A percentile compares a stretch with the other conserved stretches of the same genome.
Conservation (phyloP, 2,888 invertebrate species). For the Cordylochernes scorpioides region DNA sequence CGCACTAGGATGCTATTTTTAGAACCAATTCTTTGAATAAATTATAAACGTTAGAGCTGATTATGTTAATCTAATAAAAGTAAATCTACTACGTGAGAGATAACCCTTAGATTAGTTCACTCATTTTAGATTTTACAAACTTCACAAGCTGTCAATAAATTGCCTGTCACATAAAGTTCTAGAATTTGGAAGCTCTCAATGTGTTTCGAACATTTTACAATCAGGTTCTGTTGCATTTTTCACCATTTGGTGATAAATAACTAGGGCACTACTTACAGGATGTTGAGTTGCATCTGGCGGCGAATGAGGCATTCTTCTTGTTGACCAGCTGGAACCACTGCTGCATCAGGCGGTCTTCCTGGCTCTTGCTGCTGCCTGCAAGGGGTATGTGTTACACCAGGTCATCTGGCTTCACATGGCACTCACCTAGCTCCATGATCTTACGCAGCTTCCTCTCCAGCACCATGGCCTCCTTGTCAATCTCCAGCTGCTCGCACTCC, state of each 20-base stretch:
- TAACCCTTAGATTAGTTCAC: no score
- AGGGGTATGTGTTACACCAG: neutral
- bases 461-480: slow-evolving; percentile 62
- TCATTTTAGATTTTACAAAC: no score
- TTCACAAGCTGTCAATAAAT: no score
- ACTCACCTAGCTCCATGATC: slow-evolving; percentile 46
- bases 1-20: no score
- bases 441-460: slow-evolving; percentile 56
- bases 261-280: slow-evolving; percentile 32
- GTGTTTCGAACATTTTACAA: no score
- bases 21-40: no score
- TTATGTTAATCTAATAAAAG: no score
- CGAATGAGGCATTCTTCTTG: slow-evolving; percentile 83
- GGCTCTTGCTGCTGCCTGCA: neutral
- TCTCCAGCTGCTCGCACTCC: slow-evolving; percentile 63
- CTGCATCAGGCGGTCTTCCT: slow-evolving; percentile 30
- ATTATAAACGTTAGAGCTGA: no score
- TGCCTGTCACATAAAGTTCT: no score
- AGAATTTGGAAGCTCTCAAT: no score
- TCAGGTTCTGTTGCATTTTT: no score
- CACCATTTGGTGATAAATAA: neutral
- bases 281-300: slow-evolving; percentile 87
- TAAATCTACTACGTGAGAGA: no score
- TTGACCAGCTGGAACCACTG: slow-evolving; percentile 89
- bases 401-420: neutral